These are phyloP conservation scores for Ispidina lecontei DNA, from an alignment of 2,797 vertebrate species.

Conservation along the genomic window DNA sequence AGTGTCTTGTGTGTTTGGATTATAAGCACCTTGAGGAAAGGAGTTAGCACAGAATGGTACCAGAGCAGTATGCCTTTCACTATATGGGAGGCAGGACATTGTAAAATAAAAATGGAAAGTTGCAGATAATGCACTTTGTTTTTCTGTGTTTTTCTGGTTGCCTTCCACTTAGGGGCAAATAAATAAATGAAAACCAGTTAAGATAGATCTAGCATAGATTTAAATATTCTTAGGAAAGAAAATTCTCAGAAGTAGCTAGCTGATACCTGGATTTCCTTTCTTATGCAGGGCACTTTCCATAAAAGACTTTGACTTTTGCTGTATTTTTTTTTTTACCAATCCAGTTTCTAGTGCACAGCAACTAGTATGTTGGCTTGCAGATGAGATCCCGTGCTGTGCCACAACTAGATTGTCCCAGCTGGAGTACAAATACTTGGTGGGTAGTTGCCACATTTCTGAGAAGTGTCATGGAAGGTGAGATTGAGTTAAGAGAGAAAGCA, in stretches of 20 bases:
- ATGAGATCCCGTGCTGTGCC: background rate
- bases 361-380: background rate
- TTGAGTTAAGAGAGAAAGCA: background rate
- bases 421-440: rapidly evolving
- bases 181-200: background rate
- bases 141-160: background rate
- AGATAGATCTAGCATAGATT: background rate
- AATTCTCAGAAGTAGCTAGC: background rate
- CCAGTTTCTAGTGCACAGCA: background rate
- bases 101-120: background rate
- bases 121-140: background rate
- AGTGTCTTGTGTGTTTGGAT: background rate
- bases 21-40: background rate
- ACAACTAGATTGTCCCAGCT: background rate
- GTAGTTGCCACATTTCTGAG: background rate
- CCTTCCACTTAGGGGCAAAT: background rate
- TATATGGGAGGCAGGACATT: background rate
- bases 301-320: background rate
- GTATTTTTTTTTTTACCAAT: background rate
- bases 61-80: background rate
- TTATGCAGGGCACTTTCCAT: background rate
- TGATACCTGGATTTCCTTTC: background rate
- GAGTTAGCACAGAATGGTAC: background rate
- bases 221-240: background rate
- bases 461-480: background rate